Evolutionary conservation across 2,113 vertebrate species (phyloP).

Genomic region (Empidonax alnorum): DNA sequence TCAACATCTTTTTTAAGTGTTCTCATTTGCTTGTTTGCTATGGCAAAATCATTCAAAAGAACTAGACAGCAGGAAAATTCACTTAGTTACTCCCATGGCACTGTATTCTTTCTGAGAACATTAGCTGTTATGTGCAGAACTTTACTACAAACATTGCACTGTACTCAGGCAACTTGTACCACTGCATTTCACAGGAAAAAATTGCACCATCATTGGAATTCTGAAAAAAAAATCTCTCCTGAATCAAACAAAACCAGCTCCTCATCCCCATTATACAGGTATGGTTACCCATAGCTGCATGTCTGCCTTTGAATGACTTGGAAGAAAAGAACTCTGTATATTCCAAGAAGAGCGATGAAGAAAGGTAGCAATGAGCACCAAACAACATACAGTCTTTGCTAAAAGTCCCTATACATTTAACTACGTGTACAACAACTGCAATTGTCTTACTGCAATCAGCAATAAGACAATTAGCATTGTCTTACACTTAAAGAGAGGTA

Average conservation of each 20-base stretch:
- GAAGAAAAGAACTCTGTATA: not conserved
- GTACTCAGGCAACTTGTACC: not conserved
- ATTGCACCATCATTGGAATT: not conserved
- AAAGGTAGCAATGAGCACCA: not conserved
- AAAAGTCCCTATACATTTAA: not conserved
- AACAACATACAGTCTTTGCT: not conserved
- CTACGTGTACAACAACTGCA: not conserved
- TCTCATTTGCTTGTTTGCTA: not conserved
- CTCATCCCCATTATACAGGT: not conserved
- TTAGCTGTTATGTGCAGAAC: not conserved
- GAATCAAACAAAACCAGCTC: not conserved
- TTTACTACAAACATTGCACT: not conserved
- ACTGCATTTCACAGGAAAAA: not conserved
- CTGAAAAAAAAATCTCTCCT: not conserved
- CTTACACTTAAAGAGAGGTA: not conserved
- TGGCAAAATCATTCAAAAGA: not conserved
- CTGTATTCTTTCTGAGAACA: not conserved
- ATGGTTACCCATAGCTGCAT: not conserved
- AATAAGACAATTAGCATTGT: too few relatives aligned
- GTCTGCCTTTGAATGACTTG: not conserved
- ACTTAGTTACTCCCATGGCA: not conserved
- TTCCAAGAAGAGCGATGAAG: not conserved
- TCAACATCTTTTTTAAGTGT: not conserved
- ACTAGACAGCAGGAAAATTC: not conserved
- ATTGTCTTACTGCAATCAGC: not conserved